Percentiles rank a stretch among this genome's conserved stretches.
Evolutionary conservation across 2,888 invertebrate species (phyloP).

Genomic region (Tyria jacobaeae): DNA sequence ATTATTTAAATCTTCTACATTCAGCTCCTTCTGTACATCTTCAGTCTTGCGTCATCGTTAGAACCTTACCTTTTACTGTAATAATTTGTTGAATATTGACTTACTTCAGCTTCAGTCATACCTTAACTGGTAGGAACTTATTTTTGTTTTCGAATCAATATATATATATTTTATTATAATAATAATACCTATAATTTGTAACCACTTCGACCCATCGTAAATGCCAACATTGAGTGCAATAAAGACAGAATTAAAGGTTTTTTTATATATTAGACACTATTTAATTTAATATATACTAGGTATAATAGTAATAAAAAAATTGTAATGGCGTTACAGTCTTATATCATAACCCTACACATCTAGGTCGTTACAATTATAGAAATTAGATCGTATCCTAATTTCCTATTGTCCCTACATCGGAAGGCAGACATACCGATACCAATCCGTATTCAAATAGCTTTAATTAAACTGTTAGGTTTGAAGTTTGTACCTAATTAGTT

Average conservation of each 20-base stretch:
- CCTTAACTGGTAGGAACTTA: too few relatives aligned
- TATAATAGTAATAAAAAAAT: too few relatives aligned
- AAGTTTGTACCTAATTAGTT: constrained; percentile 4
- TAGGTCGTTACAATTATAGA: not conserved
- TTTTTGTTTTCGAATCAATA: too few relatives aligned
- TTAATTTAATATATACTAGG: too few relatives aligned
- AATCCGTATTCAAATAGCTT: constrained; percentile 19
- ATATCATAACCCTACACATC: not conserved
- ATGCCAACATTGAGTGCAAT: too few relatives aligned
- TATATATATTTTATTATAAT: too few relatives aligned
- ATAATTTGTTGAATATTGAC: not conserved
- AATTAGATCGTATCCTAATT: constrained; percentile 12
- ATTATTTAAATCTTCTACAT: not conserved
- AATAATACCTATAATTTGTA: too few relatives aligned
- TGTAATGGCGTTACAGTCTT: not conserved
- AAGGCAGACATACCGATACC: not conserved
- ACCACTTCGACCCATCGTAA: too few relatives aligned
- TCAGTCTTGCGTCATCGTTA: not conserved
- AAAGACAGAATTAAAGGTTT: too few relatives aligned
- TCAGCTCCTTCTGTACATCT: not conserved
- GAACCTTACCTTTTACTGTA: too few relatives aligned
- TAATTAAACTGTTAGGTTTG: constrained; percentile 14
- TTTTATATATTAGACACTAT: too few relatives aligned
- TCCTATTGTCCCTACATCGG: not conserved
- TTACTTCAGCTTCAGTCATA: too few relatives aligned